These are phyloP conservation scores for Galerucella nymphaeae DNA, from an alignment of 2,888 invertebrate species.

Conservation along the genomic window DNA sequence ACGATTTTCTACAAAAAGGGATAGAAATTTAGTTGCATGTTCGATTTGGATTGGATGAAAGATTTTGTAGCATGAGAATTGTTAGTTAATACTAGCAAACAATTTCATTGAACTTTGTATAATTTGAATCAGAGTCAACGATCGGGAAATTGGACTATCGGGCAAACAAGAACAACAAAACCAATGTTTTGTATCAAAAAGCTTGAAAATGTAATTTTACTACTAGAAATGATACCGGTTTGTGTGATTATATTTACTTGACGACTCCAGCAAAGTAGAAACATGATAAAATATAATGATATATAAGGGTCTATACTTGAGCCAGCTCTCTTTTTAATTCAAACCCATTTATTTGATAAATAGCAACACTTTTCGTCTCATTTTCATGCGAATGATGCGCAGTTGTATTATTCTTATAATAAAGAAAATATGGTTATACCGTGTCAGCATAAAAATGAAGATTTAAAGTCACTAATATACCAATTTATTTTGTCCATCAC, in stretches of 20 bases:
- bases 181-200: neutral
- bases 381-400: too few relatives aligned
- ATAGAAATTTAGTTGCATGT: conserved; percentile 16
- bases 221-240: neutral
- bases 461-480: too few relatives aligned
- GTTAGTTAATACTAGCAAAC: conserved; percentile 14
- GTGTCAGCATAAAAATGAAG: too few relatives aligned
- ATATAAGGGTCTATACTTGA: neutral
- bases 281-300: neutral
- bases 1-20: conserved; percentile 28
- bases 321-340: too few relatives aligned
- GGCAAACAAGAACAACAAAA: neutral
- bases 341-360: too few relatives aligned
- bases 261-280: neutral
- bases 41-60: conserved; percentile 15
- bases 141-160: conserved; percentile 5
- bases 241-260: neutral
- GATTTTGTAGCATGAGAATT: conserved; percentile 19
- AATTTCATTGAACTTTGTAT: conserved; percentile 11
- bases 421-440: too few relatives aligned
- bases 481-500: too few relatives aligned
- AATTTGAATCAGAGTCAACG: conserved; percentile 17
- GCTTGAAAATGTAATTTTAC: neutral
- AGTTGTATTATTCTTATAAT: too few relatives aligned
- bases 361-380: too few relatives aligned